Evolutionary conservation across 2,797 vertebrate species (phyloP), one percentile per base, ranked within the genome.

Genomic region (Pseudomugil tenellus): DNA sequence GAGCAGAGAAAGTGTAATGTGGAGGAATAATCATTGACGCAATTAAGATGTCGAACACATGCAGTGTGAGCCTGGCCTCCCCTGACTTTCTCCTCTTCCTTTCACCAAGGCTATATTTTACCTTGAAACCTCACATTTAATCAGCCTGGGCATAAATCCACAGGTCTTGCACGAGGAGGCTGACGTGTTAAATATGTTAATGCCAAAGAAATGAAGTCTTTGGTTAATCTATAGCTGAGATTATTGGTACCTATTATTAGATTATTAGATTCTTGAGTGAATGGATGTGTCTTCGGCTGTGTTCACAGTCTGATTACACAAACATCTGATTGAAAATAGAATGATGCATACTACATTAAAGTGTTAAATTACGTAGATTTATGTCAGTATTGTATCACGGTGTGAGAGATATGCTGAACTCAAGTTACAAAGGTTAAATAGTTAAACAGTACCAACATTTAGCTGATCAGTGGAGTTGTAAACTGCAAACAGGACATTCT

Each of bases 11-110:
- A 89, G 91, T 73, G 75, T 85, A 89, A 88, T 81, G 84, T 75
- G 87, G 80, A 82, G 86, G 81, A 87, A 93, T 94, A 93, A 93
- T 95, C 91, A 94, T 86, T 83, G 86, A 84, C 60, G 90, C 92
- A 93, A 94, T 94, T 93, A 94, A 93, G 81, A 84, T 91, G 88
- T 92, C 87, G 73, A 80, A 86, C 87, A 87, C 87, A 92, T 86
- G 87, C 86, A 75, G 86, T 53, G 76, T 79, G 84, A 85, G 89
- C 77, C 70, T 37, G 71, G 79, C 81, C 82, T 83, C 74, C 75
- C 60, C 72, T 72, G 76, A 86, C 88, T 86, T 68, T 56, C 74
- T 80, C 84, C 79, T 81, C 70, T 76, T 74, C 74, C 65, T 69
- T 75, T 76, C 77, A 76, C 77, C 34, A 31, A 75, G 84, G 80